Evolutionary conservation across 2,113 vertebrate species (phyloP), one percentile per base, ranked within the genome.

Genomic region (Halichoeres trimaculatus): DNA sequence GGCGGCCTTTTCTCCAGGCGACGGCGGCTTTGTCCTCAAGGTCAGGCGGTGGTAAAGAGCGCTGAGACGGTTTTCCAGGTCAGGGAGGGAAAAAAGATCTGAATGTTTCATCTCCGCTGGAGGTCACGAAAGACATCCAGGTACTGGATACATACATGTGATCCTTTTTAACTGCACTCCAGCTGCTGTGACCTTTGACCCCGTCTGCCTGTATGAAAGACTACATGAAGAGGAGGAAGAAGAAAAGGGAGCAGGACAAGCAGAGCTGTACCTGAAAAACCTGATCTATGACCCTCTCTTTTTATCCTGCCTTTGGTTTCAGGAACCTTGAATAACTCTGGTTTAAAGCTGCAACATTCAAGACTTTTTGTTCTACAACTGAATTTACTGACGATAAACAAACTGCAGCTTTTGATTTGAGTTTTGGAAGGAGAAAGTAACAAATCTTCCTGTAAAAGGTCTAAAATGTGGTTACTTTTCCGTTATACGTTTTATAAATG

Each of bases 81-180:
- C 77, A 81, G 40, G 52, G 35, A 61, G 36, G 8, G 0, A 0
- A 47, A 35, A 56, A 50, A 63, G n/a, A 20, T n/a, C 19, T 5
- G 4, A 4, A 7, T 13, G 71, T 48, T 41, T 71, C 17, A 2
- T 70, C 60, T 72, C 55, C 41, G 54, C 8, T 56, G 55, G 54
- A 73, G 81, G 75, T 84, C 68, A 81, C 7, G 22, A 57, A 52
- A 24, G 50, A 84, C 65, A 36, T 47, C 41, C 73, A 38, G 47
- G 10, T 11, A 22, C 62, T 72, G 61, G 75, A 70, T 80, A 62
- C 72, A 22, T 13, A 20, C 48, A 35, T 69, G 74, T 69, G 69
- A 81, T 84, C 70, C 66, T 78, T 69, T 48, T 47, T 45, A 63
- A 54, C 52, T 57, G 64, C 55, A 57, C 41, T 52, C 22, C 56